These are phyloP conservation scores for Biston stratarius DNA, from an alignment of 2,888 invertebrate genomes.

Conservation along the genomic window DNA sequence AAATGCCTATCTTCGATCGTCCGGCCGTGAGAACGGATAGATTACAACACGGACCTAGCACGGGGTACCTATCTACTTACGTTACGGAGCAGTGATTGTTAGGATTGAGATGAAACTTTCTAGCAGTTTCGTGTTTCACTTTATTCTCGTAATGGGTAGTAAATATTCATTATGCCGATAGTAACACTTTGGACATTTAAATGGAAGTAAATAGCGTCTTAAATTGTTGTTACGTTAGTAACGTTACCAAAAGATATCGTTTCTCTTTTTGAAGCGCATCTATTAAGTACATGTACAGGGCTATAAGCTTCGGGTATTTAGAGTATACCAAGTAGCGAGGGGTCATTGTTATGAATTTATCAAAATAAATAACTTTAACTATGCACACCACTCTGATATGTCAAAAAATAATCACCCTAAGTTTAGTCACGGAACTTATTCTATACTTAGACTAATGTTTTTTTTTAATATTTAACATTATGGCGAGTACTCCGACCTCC, in stretches of 20 bases:
- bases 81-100: conserved; percentile 46
- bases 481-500: no score
- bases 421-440: no score
- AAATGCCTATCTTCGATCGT: conserved; percentile 50
- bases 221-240: conserved; percentile 14
- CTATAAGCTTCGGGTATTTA: no score
- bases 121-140: conserved; percentile 34
- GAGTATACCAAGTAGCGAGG: no score
- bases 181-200: conserved; percentile 17
- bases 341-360: no score
- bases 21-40: conserved; percentile 59
- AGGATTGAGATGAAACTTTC: conserved; percentile 35
- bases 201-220: conserved; percentile 13
- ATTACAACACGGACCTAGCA: conserved; percentile 47
- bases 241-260: no score
- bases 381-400: no score
- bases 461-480: no score
- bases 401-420: no score
- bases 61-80: conserved; percentile 21
- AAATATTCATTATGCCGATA: conserved; percentile 21
- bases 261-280: not conserved
- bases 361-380: no score
- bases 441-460: no score
- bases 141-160: conserved; percentile 21
- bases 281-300: no score